Evolutionary conservation across 1,140 invertebrate species (phyloP), one percentile per base, ranked within the genome.

Genomic region (Drosophila busckii): DNA sequence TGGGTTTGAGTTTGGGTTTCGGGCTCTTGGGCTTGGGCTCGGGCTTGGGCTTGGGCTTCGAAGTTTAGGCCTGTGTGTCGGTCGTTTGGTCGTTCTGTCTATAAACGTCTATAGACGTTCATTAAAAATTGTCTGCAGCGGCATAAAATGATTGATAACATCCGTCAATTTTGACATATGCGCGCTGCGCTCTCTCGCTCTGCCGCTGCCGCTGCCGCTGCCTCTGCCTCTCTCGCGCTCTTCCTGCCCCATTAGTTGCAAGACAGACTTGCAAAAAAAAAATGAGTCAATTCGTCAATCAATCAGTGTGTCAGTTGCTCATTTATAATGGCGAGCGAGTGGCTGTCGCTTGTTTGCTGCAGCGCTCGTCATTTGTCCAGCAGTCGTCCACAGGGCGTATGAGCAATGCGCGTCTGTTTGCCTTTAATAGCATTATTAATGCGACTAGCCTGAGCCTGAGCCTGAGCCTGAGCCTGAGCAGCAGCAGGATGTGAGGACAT

Each of bases 101-200:
- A 80, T 68, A 80, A 78, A 69, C 75, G 75, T 78, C 68, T 68
- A 78, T 78, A 80, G n/a, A 80, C 73, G 68, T 78, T 78, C 73
- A 78, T 78, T 78, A 78, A 78, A 78, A 78, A 78, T 80, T 68
- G 73, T 78, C 73, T 78, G 73, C 73, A 78, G 73, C 73, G 75
- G 73, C 73, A 82, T 65, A 59, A 80, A 80, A 80, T 84, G 78
- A 84, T 84, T 84, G 73, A 84, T 84, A 84, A 84, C 78, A 84
- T 84, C 78, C 78, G 78, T 84, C 71, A 80, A 84, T 78, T 76
- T 78, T 82, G 75, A 83, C 75, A 82, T 83, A 75, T 82, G 70
- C 76, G 55, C 26, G 10, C 13, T 38, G 29, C 17, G 29, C 26
- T 61, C 25, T 40, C 34, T 19, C 42, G 23, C 3, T 25, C 37